Base-by-base conservation (phyloP, 2,888 invertebrate genomes). In the Ophion slaviceki region DNA sequence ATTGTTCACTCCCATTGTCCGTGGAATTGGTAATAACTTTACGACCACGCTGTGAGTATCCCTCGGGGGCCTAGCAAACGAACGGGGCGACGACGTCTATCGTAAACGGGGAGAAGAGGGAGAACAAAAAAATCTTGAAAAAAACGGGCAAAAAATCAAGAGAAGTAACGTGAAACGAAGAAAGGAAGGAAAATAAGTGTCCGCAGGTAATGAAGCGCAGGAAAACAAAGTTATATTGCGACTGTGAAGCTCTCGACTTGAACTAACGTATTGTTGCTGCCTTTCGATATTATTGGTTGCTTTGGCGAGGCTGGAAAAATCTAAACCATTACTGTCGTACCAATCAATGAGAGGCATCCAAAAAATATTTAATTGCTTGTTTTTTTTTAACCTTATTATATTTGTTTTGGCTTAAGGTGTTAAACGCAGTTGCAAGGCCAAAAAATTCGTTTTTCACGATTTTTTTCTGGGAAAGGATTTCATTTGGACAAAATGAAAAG, bases 21-120 rank as follows among this genome's bases (percentile, higher is more conserved):
- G 86, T 68, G 77, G 87, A 77, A 87, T 91, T 89, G 81, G 89
- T 89, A 88, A 90, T 88, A 89, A 89, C 81, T 90, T 91, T 91
- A 91, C 88, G 89, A 90, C 88, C 28, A 47, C 74, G 68, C 24
- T 28, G n/a, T 57, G 53, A 57, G 71, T n/a, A n/a, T 36, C 24
- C 71, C 11, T 20, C n/a, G 47, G 80, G 14, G 14, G 47, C 47
- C 74, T 84, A 87, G 77, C 80, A 88, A 67, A 57, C 66, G 81
- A 80, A 75, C 45, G 47, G 74, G 61, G 40, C 28, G 75, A 80
- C 79, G 20, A 80, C 80, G 20, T 71, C 86, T 79, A 87, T 88
- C 87, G 87, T 90, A 89, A 90, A 90, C 62, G 76, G 14, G 64
- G 72, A 62, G 68, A 61, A 14, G 53, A 61, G 62, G 87, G 53